Base-by-base conservation (phyloP, 2,888 invertebrate genomes). In the Apoda limacodes region DNA sequence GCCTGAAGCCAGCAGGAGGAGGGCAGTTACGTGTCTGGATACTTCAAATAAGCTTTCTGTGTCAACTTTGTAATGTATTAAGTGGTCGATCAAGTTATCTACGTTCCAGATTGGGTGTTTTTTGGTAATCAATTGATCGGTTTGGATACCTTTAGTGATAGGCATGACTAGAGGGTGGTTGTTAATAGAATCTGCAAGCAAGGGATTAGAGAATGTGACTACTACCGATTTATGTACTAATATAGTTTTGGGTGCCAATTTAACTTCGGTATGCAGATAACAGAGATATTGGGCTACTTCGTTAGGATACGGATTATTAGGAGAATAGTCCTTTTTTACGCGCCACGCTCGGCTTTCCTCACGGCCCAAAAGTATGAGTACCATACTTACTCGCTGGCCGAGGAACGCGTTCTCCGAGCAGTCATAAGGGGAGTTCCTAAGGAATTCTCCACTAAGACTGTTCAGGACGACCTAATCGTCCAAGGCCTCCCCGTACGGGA, bases 1-100 rank as follows among this genome's bases (percentile, higher is more conserved):
- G 0, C 46, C 42, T 2, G 50, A 33, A 2, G 37, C 33, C 20
- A 47, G 21, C 0, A 50, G 21, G 2, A 50, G 32, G 4, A 48
- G 15, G 0, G 23, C 10, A 1, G 42, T 36, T 4, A 30, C 14
- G 13, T 43, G 43, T 5, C 36, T 27, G 0, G 40, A 40, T 1
- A 37, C 32, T 23, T 38, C 30, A 25, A 40, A 49, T 3, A 45
- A 2, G 17, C 27, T 43, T 2, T 15, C 14, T 1, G n/a, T 11
- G 10, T 38, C 15, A 6, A 36, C 5, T 3, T 19, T 4, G 9
- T 26, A 23, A 13, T 3, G n/a, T n/a, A n/a, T 9, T 9, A 39
- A 13, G 22, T 11, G 40, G 1, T 28, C 12, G 1, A 31, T 19
- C 3, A 45, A 14, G 1, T 24, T 10, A 2, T 23, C 10, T 7